A percentile compares a stretch with the other conserved stretches of the same genome.
phyloP scores from a whole-genome alignment of 2,113 vertebrate genomes.

The Myiozetetes cayanensis region DNA sequence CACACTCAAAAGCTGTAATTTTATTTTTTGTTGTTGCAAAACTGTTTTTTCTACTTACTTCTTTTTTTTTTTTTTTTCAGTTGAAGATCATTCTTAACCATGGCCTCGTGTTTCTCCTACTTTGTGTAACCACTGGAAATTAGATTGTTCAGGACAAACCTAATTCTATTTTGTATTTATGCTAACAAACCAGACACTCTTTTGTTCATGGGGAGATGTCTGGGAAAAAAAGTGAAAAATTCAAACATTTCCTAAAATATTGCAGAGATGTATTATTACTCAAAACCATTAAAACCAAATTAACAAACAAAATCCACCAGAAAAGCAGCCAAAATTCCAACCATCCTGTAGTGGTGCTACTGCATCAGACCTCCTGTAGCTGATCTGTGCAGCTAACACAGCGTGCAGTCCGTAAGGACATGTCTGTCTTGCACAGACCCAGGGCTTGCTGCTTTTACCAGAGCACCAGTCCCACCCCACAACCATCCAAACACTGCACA shows the following conservation, averaged over 20 bases:
- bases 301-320: background rate
- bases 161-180: background rate
- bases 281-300: background rate
- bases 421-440: background rate
- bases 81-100: background rate
- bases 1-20: background rate
- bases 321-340: background rate
- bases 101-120: background rate
- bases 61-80: background rate
- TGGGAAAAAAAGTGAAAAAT: background rate
- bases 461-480: background rate
- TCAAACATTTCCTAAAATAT: background rate
- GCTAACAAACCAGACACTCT: background rate
- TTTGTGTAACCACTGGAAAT: background rate
- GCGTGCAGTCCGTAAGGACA: rapidly evolving
- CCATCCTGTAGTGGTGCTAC: rapidly evolving
- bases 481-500: background rate
- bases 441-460: background rate
- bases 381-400: background rate
- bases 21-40: background rate
- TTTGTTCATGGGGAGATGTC: background rate
- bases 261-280: background rate
- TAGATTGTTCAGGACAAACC: background rate
- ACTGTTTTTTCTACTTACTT: background rate
- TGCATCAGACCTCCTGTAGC: background rate